Conservation (phyloP, 2,888 invertebrate species). For the Perithous albicinctus region DNA sequence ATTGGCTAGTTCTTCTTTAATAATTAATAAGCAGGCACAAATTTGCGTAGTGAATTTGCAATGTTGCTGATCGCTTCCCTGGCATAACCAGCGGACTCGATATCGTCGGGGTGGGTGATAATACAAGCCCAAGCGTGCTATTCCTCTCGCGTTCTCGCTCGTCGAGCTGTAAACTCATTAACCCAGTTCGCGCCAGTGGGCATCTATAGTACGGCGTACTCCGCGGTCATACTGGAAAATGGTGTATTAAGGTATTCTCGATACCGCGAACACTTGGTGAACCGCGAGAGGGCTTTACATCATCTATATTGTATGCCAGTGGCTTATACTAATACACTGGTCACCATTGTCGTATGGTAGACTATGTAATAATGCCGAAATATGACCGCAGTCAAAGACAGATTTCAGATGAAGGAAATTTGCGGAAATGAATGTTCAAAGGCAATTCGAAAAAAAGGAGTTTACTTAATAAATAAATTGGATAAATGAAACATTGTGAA, state of each 20-base stretch:
- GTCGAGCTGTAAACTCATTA: conserved; percentile 71
- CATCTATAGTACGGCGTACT: conserved; percentile 63
- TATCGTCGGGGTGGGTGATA: conserved; percentile 58
- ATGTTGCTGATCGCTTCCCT: conserved; percentile 53
- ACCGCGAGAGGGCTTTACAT: conserved; percentile 35
- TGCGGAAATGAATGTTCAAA: background rate
- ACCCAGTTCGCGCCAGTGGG: conserved; percentile 67
- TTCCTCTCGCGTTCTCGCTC: conserved; percentile 53
- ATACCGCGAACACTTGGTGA: conserved; percentile 52
- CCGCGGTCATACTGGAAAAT: conserved; percentile 61
- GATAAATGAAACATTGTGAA: no score
- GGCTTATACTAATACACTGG: conserved; percentile 2
- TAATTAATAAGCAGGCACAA: conserved; percentile 58
- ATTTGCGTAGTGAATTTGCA: conserved; percentile 55
- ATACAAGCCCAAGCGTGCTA: conserved; percentile 50
- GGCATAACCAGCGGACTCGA: conserved; percentile 28
- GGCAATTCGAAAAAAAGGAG: no score
- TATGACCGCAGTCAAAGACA: background rate
- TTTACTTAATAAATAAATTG: no score
- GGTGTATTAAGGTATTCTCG: conserved; percentile 59
- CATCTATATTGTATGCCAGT: conserved; percentile 38
- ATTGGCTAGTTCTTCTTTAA: conserved; percentile 28
- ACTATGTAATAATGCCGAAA: background rate
- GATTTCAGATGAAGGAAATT: background rate
- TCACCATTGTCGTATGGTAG: background rate